phyloP scores from a whole-genome alignment of 1,140 invertebrate genomes.

The Drosophila persimilis region DNA sequence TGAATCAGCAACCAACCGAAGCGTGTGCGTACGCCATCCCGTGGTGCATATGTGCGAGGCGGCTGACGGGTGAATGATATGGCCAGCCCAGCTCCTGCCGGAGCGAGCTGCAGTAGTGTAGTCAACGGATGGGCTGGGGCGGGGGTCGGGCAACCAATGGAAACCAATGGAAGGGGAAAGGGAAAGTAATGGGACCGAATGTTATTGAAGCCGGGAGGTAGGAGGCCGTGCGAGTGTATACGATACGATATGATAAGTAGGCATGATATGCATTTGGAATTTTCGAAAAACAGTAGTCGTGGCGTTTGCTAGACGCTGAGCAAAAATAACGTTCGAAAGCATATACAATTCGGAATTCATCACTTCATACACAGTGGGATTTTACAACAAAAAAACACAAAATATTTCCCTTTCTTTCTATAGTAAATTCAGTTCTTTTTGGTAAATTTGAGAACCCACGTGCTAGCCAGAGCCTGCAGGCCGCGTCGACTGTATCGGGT shows the following conservation, averaged over 20 bases:
- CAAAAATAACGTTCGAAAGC: conserved; percentile 22
- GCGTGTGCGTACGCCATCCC: no score
- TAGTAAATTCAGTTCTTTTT: conserved; percentile 29
- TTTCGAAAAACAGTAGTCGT: conserved; percentile 19
- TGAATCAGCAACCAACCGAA: not conserved
- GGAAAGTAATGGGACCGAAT: not conserved
- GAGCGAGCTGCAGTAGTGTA: not conserved
- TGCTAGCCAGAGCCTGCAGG: not conserved
- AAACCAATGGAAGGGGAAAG: conserved; percentile 2
- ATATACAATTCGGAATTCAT: conserved; percentile 59
- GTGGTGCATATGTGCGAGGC: not conserved
- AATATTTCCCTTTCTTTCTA: conserved; percentile 24
- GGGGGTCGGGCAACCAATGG: conserved; percentile 17
- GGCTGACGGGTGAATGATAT: conserved; percentile 24
- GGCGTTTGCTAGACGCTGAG: conserved; percentile 6
- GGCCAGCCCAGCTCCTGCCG: conserved; percentile 1
- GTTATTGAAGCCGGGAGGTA: conserved; percentile 17
- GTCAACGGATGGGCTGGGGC: not conserved
- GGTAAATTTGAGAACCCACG: conserved; percentile 29
- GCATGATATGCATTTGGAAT: conserved; percentile 4
- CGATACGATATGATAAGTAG: not conserved
- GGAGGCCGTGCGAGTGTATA: not conserved
- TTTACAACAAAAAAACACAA: conserved; percentile 30
- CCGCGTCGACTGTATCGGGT: conserved; percentile 9
- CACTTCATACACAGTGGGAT: conserved; percentile 58